Conservation (phyloP, 2,888 invertebrate species). For the Apeira syringaria region DNA sequence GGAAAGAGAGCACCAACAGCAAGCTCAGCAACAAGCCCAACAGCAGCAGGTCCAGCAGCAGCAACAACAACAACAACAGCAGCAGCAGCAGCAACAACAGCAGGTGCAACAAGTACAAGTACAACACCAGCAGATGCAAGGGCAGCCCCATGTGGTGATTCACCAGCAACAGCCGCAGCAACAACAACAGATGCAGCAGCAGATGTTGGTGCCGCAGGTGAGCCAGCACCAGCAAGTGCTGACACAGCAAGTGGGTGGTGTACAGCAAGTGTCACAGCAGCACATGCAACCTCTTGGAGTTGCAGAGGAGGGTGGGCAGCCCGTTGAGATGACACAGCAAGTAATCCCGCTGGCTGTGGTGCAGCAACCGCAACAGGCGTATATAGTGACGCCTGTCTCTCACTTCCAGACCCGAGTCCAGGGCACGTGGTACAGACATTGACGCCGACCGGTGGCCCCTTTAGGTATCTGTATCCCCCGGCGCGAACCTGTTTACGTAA, state of each 20-base stretch:
- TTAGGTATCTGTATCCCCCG: background rate
- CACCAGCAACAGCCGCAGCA: constrained; percentile 66
- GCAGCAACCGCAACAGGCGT: constrained; percentile 85
- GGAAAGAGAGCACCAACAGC: constrained; percentile 66
- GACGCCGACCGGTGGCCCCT: constrained; percentile 39
- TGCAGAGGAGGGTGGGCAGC: constrained; percentile 77
- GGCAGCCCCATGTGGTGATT: constrained; percentile 70
- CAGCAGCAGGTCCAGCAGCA: constrained; percentile 60
- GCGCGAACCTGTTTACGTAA: constrained; percentile 40
- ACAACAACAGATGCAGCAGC: constrained; percentile 69
- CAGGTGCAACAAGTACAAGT: constrained; percentile 49
- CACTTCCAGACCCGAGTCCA: constrained; percentile 86
- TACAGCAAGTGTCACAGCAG: constrained; percentile 73
- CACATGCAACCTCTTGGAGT: constrained; percentile 78
- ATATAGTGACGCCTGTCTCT: constrained; percentile 86
- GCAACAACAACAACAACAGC: constrained; percentile 62
- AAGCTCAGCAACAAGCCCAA: constrained; percentile 50
- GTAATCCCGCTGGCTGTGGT: constrained; percentile 86
- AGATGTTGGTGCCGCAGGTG: constrained; percentile 77
- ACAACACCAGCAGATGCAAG: constrained; percentile 67
- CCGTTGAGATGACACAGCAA: constrained; percentile 85
- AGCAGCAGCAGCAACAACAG: constrained; percentile 66
- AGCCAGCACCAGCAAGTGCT: constrained; percentile 79
- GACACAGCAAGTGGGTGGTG: constrained; percentile 67
- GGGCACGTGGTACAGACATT: constrained; percentile 83